Evolutionary conservation across 2,113 vertebrate species (phyloP).

Genomic region (Vicugna pacos): DNA sequence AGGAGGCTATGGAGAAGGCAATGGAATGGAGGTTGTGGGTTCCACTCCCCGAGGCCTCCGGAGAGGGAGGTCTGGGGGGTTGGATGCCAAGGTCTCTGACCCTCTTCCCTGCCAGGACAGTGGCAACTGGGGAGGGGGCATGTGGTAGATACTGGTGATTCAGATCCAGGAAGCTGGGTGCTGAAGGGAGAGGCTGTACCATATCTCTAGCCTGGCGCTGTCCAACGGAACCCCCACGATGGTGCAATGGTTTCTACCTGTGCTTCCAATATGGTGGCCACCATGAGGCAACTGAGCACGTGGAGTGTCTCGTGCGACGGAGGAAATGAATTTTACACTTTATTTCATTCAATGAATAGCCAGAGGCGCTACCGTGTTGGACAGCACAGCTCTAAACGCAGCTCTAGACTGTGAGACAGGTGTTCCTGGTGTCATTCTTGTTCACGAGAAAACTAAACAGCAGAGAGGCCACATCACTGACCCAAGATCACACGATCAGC

Average conservation of each 20-base stretch:
- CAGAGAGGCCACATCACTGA: neutral
- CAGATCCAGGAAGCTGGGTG: neutral
- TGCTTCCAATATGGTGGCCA: neutral
- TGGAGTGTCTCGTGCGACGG: fast-evolving
- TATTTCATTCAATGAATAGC: neutral
- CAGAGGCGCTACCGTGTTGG: too few relatives aligned
- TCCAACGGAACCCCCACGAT: neutral
- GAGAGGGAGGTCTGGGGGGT: neutral
- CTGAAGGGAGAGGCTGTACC: neutral
- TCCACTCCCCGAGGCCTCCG: neutral
- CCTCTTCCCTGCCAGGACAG: neutral
- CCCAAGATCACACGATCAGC: neutral
- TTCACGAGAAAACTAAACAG: neutral
- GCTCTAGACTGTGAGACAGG: neutral
- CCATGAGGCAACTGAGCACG: neutral
- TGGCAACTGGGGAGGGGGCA: neutral
- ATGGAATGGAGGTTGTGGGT: neutral
- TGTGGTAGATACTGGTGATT: neutral
- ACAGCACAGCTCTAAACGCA: neutral
- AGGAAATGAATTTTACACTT: neutral
- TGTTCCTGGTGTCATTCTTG: too few relatives aligned
- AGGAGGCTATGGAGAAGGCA: neutral
- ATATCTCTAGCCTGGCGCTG: too few relatives aligned
- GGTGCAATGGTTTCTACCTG: neutral
- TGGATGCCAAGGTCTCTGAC: neutral